Base-by-base conservation (phyloP, 2,113 vertebrate genomes). In the Opisthocomus hoazin region DNA sequence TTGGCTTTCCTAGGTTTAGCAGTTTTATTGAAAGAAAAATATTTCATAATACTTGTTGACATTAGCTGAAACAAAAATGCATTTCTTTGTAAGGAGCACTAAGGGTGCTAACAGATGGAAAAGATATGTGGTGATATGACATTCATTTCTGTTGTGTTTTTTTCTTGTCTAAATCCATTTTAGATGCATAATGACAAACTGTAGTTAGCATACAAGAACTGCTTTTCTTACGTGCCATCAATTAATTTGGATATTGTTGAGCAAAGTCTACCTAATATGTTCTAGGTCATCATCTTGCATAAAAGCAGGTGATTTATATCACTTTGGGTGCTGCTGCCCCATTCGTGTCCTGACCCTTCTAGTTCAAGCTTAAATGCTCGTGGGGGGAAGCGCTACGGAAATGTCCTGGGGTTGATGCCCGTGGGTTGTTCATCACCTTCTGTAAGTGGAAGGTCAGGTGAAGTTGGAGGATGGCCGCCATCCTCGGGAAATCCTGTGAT, bases 41-140 rank as follows among this genome's bases (percentile, higher is more conserved):
- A 96, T 89, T 95, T 96, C 96, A 54, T 92, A 89, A 87, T 93
- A 87, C 91, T 95, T 94, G 86, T 89, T 96, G 93, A 93, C 96
- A 91, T 92, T 95, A 96, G 95, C 94, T 95, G 76, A 92, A 95
- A 89, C 93, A 93, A 87, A 96, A 96, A 69, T 89, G 74, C 30
- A 51, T 92, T 93, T 91, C 90, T 97, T 89, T 84, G 39, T 85
- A 84, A 85, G 86, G 89, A 95, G 89, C 89, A 92, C 86, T 81
- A 76, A 95, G 89, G 90, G 94, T 96, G 91, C 80, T 96, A 96
- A 94, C 94, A 95, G 96, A 97, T 97, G 95, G 94, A 74, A 94
- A 87, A 93, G 94, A 84, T 96, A 78, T 3, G 20, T 96, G 94
- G 58, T 91, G 84, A 85, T 91, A 83, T 79, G 91, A 83, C 87